Evolutionary conservation across 1,140 invertebrate genomes (phyloP).

Genomic region (Tachypleus tridentatus): DNA sequence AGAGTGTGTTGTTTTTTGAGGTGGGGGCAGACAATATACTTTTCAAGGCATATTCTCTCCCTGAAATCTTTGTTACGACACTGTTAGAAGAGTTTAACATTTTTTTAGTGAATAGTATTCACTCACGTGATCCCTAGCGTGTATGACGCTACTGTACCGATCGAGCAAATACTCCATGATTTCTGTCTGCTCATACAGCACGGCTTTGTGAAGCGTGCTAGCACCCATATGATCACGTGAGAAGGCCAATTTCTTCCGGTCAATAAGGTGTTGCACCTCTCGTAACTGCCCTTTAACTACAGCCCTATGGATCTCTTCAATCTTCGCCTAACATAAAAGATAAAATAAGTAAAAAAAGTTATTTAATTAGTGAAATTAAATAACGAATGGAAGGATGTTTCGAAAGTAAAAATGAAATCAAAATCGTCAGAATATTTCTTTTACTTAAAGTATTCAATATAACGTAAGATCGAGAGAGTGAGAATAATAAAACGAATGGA

Average conservation of each 20-base stretch:
- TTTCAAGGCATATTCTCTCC: not conserved
- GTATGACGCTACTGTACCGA: constrained; percentile 46
- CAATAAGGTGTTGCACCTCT: constrained; percentile 28
- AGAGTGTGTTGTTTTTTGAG: no score
- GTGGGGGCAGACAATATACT: not conserved
- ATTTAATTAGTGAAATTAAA: no score
- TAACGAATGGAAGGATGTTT: no score
- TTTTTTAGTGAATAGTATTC: not conserved
- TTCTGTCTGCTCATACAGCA: constrained; percentile 57
- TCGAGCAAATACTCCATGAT: constrained; percentile 58
- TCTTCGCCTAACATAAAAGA: constrained; percentile 34
- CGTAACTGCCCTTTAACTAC: constrained; percentile 20
- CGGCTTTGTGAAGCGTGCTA: constrained; percentile 62
- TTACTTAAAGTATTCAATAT: no score
- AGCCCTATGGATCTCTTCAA: constrained; percentile 57
- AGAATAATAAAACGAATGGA: no score
- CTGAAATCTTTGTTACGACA: not conserved
- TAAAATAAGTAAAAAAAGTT: no score
- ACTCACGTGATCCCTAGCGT: constrained; percentile 27
- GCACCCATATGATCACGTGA: constrained; percentile 60
- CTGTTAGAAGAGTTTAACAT: not conserved
- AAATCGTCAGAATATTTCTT: no score
- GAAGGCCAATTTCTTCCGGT: constrained; percentile 47
- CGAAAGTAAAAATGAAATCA: no score
- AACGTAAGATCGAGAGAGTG: no score